phyloP scores from a whole-genome alignment of 2,113 vertebrate species.

The Hippocampus guttulatus region DNA sequence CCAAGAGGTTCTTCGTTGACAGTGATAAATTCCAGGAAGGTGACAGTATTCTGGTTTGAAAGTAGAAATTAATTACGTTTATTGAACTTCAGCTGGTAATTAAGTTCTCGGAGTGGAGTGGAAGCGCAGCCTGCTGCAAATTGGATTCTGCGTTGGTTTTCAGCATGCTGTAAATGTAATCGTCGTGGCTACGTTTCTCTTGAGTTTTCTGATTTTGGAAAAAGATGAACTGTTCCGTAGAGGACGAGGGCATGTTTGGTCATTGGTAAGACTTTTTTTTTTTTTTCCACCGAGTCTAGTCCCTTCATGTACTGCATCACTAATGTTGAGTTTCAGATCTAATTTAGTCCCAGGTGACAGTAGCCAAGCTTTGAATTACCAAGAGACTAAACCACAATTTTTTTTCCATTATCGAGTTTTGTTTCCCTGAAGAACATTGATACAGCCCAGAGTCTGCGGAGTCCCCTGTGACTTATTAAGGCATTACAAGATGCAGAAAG shows the following conservation, averaged over 20 bases:
- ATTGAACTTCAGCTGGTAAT: not conserved
- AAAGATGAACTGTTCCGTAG: slow-evolving; percentile 30
- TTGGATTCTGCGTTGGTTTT: slow-evolving; percentile 38
- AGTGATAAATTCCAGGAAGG: too few relatives aligned
- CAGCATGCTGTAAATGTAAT: slow-evolving; percentile 18
- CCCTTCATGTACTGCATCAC: slow-evolving; percentile 31
- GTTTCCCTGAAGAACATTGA: slow-evolving; percentile 28
- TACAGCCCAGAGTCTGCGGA: slow-evolving; percentile 35
- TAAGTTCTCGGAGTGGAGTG: slow-evolving; percentile 9
- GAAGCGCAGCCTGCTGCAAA: slow-evolving; percentile 12
- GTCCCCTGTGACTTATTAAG: slow-evolving; percentile 49
- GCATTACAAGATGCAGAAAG: slow-evolving; percentile 45
- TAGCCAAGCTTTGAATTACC: slow-evolving; percentile 33
- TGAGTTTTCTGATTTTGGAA: slow-evolving; percentile 48
- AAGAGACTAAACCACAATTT: slow-evolving; percentile 2
- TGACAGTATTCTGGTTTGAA: too few relatives aligned
- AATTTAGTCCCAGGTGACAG: slow-evolving; percentile 49
- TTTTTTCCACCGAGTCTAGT: slow-evolving; percentile 22
- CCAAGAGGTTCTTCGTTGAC: too few relatives aligned
- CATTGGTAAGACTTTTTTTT: slow-evolving; percentile 23
- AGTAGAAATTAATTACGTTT: too few relatives aligned
- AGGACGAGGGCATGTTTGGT: slow-evolving; percentile 44
- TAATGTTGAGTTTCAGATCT: slow-evolving; percentile 8
- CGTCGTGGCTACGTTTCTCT: slow-evolving; percentile 10
- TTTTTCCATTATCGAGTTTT: slow-evolving; percentile 47